Evolutionary conservation across 1,140 invertebrate species (phyloP).

Genomic region (Brachionus calyciflorus): DNA sequence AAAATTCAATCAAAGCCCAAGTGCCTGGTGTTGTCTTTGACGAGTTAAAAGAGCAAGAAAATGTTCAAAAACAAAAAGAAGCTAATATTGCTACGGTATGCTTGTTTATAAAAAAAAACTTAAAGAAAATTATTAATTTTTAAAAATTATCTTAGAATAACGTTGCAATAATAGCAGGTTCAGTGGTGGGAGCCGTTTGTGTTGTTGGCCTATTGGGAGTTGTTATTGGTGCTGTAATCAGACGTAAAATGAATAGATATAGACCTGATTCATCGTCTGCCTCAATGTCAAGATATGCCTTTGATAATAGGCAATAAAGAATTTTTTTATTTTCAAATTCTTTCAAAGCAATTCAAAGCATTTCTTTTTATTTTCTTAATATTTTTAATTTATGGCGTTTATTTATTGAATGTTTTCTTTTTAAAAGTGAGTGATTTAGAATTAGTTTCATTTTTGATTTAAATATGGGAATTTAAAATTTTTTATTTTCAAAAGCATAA

Average conservation of each 20-base stretch:
- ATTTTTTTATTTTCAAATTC: not conserved
- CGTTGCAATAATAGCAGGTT: conserved; percentile 8
- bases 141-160: conserved; percentile 15
- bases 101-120: not conserved
- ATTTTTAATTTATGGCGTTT: too few relatives aligned
- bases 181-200: conserved; percentile 2
- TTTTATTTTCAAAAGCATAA: too few relatives aligned
- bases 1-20: conserved; percentile 6
- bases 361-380: too few relatives aligned
- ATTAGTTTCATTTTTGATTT: too few relatives aligned
- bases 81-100: not conserved
- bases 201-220: conserved; percentile 6
- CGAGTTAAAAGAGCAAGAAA: not conserved
- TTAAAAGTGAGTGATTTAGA: too few relatives aligned
- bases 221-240: conserved; percentile 17
- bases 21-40: conserved; percentile 30
- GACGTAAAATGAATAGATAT: not conserved
- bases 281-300: not conserved
- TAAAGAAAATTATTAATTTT: not conserved
- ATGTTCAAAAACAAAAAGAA: not conserved
- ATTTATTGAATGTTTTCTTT: too few relatives aligned
- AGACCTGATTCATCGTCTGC: not conserved
- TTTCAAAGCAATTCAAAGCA: too few relatives aligned
- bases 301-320: conserved; percentile 8
- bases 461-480: too few relatives aligned